Percentiles rank a stretch among this genome's conserved stretches.
Conservation (phyloP, 2,797 vertebrate species). For the Enteromius trimaculatus region DNA sequence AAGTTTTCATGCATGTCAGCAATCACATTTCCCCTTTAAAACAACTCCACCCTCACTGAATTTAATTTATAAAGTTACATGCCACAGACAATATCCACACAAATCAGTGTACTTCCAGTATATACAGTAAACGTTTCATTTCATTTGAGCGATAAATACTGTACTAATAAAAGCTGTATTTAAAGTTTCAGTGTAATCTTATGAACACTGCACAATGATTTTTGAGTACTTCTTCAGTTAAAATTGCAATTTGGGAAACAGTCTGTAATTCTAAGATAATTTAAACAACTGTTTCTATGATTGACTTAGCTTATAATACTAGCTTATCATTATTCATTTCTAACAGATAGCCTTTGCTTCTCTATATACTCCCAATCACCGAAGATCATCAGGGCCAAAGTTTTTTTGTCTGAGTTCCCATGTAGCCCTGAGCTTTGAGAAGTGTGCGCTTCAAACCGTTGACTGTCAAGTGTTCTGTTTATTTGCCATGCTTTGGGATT, state of each 20-base stretch:
- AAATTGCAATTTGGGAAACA: too few species aligned
- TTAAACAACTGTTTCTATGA: too few species aligned
- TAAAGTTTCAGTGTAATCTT: neutral
- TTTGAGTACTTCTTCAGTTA: neutral
- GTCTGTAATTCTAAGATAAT: neutral
- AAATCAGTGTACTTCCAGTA: too few species aligned
- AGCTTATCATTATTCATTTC: neutral
- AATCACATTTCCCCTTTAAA: too few species aligned
- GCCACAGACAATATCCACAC: too few species aligned
- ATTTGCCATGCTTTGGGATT: slow-evolving; percentile 36
- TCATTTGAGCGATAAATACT: too few species aligned
- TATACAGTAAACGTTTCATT: too few species aligned
- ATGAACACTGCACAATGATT: neutral
- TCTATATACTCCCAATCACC: neutral
- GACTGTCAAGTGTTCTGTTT: slow-evolving; percentile 48
- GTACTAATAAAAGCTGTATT: too few species aligned
- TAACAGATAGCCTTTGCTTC: neutral
- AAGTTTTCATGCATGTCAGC: too few species aligned
- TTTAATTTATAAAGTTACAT: too few species aligned
- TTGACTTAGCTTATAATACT: neutral
- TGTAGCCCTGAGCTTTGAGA: slow-evolving; percentile 11
- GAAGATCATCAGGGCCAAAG: neutral
- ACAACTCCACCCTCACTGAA: too few species aligned
- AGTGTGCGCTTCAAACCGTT: slow-evolving; percentile 14
- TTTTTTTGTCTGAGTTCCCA: slow-evolving; percentile 1